A percentile compares a stretch with the other conserved stretches of the same genome.
Conservation (phyloP, 2,113 vertebrate genomes). For the Saccopteryx leptura region DNA sequence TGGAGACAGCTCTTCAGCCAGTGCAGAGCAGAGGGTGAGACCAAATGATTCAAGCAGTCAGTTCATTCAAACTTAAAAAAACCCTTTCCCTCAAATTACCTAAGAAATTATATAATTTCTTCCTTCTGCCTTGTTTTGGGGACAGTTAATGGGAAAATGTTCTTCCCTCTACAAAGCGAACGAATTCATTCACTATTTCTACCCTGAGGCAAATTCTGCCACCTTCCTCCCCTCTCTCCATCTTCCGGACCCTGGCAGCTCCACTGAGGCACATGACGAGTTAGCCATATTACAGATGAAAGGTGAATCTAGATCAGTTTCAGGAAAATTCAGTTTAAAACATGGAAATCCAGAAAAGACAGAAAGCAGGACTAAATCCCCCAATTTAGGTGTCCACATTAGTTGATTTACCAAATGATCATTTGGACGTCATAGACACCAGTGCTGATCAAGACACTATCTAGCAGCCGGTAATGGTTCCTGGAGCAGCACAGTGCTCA, state of each 20-base stretch:
- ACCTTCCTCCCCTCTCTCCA: accelerated
- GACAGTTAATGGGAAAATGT: not conserved
- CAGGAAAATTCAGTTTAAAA: slow-evolving; percentile 38
- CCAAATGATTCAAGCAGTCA: not conserved
- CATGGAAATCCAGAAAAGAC: not conserved
- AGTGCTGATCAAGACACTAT: not conserved
- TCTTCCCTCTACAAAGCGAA: not conserved
- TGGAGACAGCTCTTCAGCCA: not conserved
- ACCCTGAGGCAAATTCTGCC: not conserved
- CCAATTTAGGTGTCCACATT: not conserved
- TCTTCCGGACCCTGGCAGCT: not conserved
- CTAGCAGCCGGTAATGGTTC: not conserved
- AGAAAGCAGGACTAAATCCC: not conserved
- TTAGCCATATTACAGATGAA: not conserved
- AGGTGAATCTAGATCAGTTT: not conserved
- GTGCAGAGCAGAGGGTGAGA: not conserved
- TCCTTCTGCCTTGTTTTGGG: not conserved
- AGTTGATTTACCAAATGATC: not conserved
- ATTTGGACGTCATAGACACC: not conserved
- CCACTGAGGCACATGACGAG: not conserved
- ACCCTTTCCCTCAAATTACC: not conserved
- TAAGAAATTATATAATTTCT: not conserved
- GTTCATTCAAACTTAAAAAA: not conserved
- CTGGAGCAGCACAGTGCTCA: not conserved
- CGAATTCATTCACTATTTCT: not conserved